Evolutionary conservation across 2,888 invertebrate genomes (phyloP).

Genomic region (Sisyra nigra): DNA sequence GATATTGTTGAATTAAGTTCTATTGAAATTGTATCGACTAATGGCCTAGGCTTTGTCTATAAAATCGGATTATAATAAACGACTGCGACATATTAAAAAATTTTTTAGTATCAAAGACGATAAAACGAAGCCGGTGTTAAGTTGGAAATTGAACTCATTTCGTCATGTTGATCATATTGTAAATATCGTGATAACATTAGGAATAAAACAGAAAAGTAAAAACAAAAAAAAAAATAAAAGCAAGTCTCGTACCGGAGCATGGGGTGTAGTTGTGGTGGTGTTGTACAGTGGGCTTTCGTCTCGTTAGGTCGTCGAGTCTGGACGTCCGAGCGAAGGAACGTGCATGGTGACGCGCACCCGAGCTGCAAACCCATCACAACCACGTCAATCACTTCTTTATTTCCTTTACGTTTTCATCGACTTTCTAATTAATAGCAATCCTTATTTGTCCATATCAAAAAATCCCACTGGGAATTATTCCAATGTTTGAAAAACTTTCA

Average conservation of each 20-base stretch:
- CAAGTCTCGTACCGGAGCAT: slow-evolving; percentile 6
- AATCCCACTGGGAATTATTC: too few species aligned
- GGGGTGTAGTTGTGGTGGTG: slow-evolving; percentile 1
- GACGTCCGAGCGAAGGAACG: slow-evolving; percentile 42
- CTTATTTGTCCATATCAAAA: too few species aligned
- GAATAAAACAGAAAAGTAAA: background rate
- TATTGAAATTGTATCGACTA: too few species aligned
- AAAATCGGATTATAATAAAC: too few species aligned
- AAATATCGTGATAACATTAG: background rate
- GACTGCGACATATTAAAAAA: too few species aligned
- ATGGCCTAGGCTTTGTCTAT: too few species aligned
- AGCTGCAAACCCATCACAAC: slow-evolving; percentile 58
- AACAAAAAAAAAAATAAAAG: background rate
- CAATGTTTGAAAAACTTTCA: too few species aligned
- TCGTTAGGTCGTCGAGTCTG: slow-evolving; percentile 24
- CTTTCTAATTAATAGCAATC: background rate
- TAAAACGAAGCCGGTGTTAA: too few species aligned
- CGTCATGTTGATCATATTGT: too few species aligned
- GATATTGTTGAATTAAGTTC: too few species aligned
- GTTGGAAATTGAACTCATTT: too few species aligned
- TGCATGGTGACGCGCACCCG: slow-evolving; percentile 82
- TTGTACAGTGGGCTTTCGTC: slow-evolving; percentile 2
- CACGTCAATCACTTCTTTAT: slow-evolving; percentile 10
- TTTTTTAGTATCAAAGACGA: too few species aligned
- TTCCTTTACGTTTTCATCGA: background rate